Evolutionary conservation across 2,888 invertebrate genomes (phyloP).

Genomic region (Lycocerus yunnanus): DNA sequence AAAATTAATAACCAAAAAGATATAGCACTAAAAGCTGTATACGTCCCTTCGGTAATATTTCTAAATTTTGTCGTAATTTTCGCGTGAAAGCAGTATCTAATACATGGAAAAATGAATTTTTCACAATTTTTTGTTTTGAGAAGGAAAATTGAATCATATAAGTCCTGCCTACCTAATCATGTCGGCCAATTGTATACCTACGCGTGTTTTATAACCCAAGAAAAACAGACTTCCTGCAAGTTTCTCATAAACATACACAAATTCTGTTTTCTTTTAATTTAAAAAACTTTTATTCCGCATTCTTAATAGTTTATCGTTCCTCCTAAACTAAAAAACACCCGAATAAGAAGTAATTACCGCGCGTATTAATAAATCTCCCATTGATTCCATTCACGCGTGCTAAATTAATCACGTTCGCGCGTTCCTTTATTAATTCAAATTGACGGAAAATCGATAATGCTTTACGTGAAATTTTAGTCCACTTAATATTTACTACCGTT

Average conservation of each 20-base stretch:
- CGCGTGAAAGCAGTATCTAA: too few species aligned
- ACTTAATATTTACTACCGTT: slow-evolving; percentile 10
- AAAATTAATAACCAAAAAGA: too few species aligned
- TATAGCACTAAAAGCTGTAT: too few species aligned
- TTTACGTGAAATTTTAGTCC: neutral
- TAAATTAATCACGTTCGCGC: neutral
- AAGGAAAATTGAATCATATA: too few species aligned
- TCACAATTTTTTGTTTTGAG: too few species aligned
- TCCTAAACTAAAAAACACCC: too few species aligned
- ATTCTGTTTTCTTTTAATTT: neutral
- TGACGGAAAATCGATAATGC: neutral
- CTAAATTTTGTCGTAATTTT: too few species aligned
- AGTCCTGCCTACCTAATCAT: too few species aligned
- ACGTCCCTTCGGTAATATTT: too few species aligned
- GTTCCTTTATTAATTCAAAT: neutral
- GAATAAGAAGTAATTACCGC: neutral
- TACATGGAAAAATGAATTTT: too few species aligned
- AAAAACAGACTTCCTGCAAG: neutral
- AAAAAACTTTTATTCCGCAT: neutral
- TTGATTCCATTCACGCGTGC: neutral
- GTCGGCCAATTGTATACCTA: too few species aligned
- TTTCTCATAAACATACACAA: neutral
- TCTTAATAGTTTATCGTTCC: neutral
- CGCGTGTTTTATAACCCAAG: neutral
- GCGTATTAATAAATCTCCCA: neutral